These are phyloP conservation scores for Gymnoscopelus braueri DNA, from an alignment of 2,797 vertebrate genomes.

Conservation along the genomic window DNA sequence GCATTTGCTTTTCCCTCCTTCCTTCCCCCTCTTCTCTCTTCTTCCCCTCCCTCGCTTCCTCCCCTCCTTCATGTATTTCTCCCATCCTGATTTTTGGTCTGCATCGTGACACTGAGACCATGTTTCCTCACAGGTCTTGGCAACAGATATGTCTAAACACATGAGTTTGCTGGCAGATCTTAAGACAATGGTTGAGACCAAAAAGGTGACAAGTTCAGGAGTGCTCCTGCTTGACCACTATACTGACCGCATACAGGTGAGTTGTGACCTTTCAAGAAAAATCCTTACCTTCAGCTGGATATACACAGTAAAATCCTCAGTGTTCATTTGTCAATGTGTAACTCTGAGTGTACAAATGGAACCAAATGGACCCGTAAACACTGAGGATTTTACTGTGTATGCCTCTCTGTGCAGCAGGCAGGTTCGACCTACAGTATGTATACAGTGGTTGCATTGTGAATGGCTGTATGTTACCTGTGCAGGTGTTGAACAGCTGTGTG, in stretches of 20 bases:
- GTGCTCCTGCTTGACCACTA: conserved; percentile 94
- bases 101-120: background rate
- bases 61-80: background rate
- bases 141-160: conserved; percentile 98
- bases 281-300: too few relatives aligned
- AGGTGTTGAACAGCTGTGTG: conserved; percentile 1
- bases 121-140: conserved; percentile 84
- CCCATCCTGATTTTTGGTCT: background rate
- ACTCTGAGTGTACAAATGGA: too few relatives aligned
- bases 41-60: background rate
- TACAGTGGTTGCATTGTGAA: conserved; percentile 10
- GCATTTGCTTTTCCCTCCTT: background rate
- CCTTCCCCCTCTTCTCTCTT: background rate
- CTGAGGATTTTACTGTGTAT: too few relatives aligned
- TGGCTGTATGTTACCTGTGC: conserved; percentile 18
- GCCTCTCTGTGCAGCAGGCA: background rate
- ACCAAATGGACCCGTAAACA: too few relatives aligned
- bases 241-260: conserved; percentile 93
- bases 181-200: conserved; percentile 97
- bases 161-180: conserved; percentile 95
- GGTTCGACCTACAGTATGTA: background rate
- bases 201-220: conserved; percentile 96
- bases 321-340: too few relatives aligned
- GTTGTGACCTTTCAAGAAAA: background rate
- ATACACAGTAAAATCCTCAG: too few relatives aligned